Percentiles rank a stretch among this genome's conserved stretches.
phyloP scores from a whole-genome alignment of 2,113 vertebrate genomes.

The Pteruthius melanotis region DNA sequence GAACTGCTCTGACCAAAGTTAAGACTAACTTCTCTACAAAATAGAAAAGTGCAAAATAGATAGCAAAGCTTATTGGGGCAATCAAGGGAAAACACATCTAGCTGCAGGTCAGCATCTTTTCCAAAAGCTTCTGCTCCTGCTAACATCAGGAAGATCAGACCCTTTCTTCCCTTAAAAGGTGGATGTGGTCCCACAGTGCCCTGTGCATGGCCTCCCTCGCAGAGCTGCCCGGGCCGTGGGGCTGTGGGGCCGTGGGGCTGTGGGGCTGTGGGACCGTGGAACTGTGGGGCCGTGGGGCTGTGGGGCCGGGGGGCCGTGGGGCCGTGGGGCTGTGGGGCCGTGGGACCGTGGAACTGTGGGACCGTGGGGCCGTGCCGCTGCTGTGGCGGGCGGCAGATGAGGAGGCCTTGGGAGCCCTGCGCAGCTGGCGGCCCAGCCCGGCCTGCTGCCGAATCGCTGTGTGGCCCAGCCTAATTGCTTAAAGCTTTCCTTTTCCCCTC shows the following conservation, averaged over 20 bases:
- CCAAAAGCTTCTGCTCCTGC: background rate
- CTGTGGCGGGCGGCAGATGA: background rate
- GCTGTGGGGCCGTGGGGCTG: rapidly evolving
- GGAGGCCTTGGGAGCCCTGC: background rate
- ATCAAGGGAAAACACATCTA: background rate
- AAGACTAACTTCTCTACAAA: background rate
- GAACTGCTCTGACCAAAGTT: background rate
- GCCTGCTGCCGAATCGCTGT: constrained; percentile 9
- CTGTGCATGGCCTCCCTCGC: rapidly evolving
- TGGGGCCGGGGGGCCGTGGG: no score
- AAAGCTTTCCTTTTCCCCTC: constrained; percentile 26
- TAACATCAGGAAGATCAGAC: background rate
- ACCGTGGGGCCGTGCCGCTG: rapidly evolving
- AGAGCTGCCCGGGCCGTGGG: rapidly evolving
- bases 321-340: no score
- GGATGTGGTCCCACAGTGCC: rapidly evolving
- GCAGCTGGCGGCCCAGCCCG: background rate
- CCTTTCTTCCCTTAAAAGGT: background rate
- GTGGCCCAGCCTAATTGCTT: constrained; percentile 41
- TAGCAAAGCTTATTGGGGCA: background rate
- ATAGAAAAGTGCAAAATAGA: background rate
- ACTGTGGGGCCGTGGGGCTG: no score
- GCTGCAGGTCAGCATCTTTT: background rate
- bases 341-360: no score
- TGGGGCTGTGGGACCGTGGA: no score